These are phyloP conservation scores for Oryzaephilus surinamensis DNA, from an alignment of 1,140 invertebrate species.

Conservation along the genomic window DNA sequence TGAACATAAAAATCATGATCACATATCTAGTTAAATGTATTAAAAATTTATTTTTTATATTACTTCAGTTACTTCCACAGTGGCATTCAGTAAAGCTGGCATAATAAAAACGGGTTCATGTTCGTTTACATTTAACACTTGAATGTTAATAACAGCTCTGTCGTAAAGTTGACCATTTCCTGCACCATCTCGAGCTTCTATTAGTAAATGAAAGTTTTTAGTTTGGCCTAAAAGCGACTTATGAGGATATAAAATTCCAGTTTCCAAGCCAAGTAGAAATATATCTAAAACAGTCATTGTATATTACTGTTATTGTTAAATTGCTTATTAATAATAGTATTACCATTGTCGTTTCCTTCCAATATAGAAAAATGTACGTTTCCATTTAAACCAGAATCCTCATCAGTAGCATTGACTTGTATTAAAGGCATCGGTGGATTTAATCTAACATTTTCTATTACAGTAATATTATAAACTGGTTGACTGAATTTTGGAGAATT, in stretches of 20 bases:
- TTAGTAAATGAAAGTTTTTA: slow-evolving; percentile 54
- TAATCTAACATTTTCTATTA: slow-evolving; percentile 72
- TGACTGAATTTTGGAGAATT: slow-evolving; percentile 68
- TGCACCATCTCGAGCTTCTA: slow-evolving; percentile 63
- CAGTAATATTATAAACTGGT: slow-evolving; percentile 61
- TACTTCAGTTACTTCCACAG: slow-evolving; percentile 69
- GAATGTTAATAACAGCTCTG: slow-evolving; percentile 61
- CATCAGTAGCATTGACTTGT: slow-evolving; percentile 66
- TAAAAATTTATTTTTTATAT: not conserved
- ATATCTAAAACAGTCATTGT: slow-evolving; percentile 39
- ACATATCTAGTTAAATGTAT: not conserved
- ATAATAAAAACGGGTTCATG: slow-evolving; percentile 72
- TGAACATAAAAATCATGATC: too few species aligned
- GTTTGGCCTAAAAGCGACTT: slow-evolving; percentile 53
- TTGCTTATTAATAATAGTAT: slow-evolving; percentile 5
- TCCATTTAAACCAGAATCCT: slow-evolving; percentile 65
- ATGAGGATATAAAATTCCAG: slow-evolving; percentile 68
- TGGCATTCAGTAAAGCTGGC: slow-evolving; percentile 63
- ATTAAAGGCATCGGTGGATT: slow-evolving; percentile 67
- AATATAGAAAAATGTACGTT: slow-evolving; percentile 64
- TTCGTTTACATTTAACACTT: slow-evolving; percentile 73
- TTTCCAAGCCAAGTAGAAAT: slow-evolving; percentile 60
- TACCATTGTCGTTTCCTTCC: slow-evolving; percentile 52
- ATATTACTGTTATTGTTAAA: not conserved
- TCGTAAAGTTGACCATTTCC: slow-evolving; percentile 56